Evolutionary conservation across 2,113 vertebrate genomes (phyloP).

Genomic region (Ibidorhyncha struthersii): DNA sequence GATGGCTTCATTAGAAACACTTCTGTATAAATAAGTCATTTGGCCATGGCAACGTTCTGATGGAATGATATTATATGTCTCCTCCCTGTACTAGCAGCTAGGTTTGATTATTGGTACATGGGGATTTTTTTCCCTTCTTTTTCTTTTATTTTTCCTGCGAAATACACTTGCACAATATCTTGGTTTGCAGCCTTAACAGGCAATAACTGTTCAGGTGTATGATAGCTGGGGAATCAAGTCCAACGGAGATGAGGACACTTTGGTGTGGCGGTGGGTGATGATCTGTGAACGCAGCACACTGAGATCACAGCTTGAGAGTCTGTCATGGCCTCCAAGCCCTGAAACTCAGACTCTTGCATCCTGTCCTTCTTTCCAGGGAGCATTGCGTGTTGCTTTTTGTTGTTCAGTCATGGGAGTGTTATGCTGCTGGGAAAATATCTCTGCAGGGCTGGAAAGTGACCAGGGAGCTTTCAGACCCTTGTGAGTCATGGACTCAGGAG

Average conservation of each 20-base stretch:
- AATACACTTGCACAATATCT: not conserved
- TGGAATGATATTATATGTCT: not conserved
- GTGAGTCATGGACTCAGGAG: not conserved
- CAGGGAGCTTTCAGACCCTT: not conserved
- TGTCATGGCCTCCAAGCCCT: not conserved
- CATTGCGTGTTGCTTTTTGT: not conserved
- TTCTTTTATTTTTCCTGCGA: not conserved
- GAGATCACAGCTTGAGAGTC: not conserved
- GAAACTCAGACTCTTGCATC: not conserved
- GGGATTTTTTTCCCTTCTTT: not conserved
- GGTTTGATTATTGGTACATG: not conserved
- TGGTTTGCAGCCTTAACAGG: not conserved
- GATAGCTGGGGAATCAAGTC: not conserved
- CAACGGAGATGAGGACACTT: not conserved
- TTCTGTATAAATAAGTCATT: conserved; percentile 24
- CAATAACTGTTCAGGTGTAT: not conserved
- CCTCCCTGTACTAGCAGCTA: not conserved
- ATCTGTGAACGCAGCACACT: not conserved
- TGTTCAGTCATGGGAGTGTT: not conserved
- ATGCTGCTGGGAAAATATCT: not conserved
- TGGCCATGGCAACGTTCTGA: not conserved
- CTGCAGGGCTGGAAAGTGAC: not conserved
- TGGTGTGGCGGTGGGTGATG: not conserved
- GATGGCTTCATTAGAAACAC: conserved; percentile 48
- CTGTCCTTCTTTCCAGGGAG: not conserved